Conservation (phyloP, 2,888 invertebrate species). For the Hirudinaria manillensis region DNA sequence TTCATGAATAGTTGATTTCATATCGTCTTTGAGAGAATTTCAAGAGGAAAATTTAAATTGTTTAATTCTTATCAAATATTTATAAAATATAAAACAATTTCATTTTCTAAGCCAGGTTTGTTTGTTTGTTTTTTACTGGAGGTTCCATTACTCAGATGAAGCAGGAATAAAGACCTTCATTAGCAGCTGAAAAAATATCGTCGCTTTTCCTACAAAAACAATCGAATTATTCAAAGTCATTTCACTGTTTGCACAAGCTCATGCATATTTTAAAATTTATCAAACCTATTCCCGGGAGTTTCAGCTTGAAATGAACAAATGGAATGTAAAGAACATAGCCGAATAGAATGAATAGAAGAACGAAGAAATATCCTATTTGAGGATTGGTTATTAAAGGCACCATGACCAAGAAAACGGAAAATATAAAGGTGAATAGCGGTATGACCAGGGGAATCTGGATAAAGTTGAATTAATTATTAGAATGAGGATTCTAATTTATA, state of each 20-base stretch:
- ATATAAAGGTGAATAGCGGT: constrained; percentile 79
- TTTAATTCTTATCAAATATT: too few relatives aligned
- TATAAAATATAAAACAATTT: too few relatives aligned
- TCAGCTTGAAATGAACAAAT: constrained; percentile 74
- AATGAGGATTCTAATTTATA: neutral
- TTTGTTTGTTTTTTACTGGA: too few relatives aligned
- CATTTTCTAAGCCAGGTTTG: too few relatives aligned
- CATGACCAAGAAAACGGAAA: constrained; percentile 84
- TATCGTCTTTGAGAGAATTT: too few relatives aligned
- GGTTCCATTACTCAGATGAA: neutral
- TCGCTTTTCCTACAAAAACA: constrained; percentile 2
- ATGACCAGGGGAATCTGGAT: constrained; percentile 65
- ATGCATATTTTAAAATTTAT: neutral
- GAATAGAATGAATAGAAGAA: constrained; percentile 69
- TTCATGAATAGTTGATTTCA: too few relatives aligned
- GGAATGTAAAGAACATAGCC: constrained; percentile 88
- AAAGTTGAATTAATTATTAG: neutral
- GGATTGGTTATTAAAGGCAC: constrained; percentile 89
- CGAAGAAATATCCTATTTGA: constrained; percentile 80
- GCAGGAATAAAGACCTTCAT: constrained; percentile 20
- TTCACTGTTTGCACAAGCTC: neutral
- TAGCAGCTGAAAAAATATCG: constrained; percentile 19
- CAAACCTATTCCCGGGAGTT: constrained; percentile 64
- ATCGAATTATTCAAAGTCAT: neutral
- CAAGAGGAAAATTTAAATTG: too few relatives aligned